Conservation (phyloP, 1,140 invertebrate genomes). For the Cardiocondyla obscurior region DNA sequence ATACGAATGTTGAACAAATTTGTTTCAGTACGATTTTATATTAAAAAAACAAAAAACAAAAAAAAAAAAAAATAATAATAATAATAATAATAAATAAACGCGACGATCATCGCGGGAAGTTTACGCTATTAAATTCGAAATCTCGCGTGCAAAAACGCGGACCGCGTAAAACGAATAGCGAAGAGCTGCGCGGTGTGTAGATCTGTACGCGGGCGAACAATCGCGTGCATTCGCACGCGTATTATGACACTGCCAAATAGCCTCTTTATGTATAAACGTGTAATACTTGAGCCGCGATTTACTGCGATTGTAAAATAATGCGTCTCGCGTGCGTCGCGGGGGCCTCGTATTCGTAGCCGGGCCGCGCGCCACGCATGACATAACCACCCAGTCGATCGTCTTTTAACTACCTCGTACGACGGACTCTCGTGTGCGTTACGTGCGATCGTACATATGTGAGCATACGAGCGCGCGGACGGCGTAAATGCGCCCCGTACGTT, state of each 20-base stretch:
- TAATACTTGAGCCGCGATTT: conserved; percentile 25
- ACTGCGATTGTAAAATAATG: conserved; percentile 38
- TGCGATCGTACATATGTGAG: conserved; percentile 23
- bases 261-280: neutral
- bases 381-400: conserved; percentile 21
- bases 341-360: neutral
- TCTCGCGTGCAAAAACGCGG: conserved; percentile 17
- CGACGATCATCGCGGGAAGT: neutral
- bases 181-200: neutral
- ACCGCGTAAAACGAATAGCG: neutral
- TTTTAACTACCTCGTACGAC: conserved; percentile 45
- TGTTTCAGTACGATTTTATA: neutral
- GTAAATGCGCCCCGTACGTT: conserved; percentile 46
- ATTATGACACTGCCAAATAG: conserved; percentile 14
- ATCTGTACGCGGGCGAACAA: neutral
- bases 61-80: too few species aligned
- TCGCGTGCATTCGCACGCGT: neutral
- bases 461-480: neutral
- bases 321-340: conserved; percentile 23
- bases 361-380: conserved; percentile 2
- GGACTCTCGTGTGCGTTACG: neutral
- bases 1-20: too few species aligned
- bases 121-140: neutral
- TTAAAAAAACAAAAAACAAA: too few species aligned
- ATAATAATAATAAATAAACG: too few species aligned